These are phyloP conservation scores for Dorcus parallelipipedus DNA, from an alignment of 2,888 invertebrate genomes.

Conservation along the genomic window DNA sequence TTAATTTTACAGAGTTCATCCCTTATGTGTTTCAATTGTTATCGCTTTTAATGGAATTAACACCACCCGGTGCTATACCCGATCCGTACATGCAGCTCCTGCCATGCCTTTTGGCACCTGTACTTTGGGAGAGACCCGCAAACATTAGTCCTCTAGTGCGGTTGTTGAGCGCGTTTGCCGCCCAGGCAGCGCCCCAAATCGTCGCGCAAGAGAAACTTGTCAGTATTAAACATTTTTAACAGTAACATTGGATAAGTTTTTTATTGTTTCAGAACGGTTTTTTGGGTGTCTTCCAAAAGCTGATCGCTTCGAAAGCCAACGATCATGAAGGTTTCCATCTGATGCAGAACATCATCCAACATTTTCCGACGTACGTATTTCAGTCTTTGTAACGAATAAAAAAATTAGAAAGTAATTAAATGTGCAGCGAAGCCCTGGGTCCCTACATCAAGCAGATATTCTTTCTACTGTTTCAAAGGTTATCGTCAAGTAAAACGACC, in stretches of 20 bases:
- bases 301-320: conserved; percentile 91
- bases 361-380: conserved; percentile 71
- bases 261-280: conserved; percentile 63
- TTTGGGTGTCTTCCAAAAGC: conserved; percentile 93
- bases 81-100: conserved; percentile 86
- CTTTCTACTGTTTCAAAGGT: conserved; percentile 86
- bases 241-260: background rate
- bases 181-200: conserved; percentile 67
- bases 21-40: conserved; percentile 98
- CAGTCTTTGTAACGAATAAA: background rate
- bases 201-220: conserved; percentile 69
- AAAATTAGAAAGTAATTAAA: conserved; percentile 3
- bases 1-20: conserved; percentile 78
- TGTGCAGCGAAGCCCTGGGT: conserved; percentile 63
- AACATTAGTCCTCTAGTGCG: conserved; percentile 92
- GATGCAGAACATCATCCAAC: conserved; percentile 79
- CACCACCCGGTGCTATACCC: conserved; percentile 57
- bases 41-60: conserved; percentile 80
- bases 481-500: conserved; percentile 90
- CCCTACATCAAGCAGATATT: conserved; percentile 85
- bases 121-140: conserved; percentile 90
- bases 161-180: conserved; percentile 84
- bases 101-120: conserved; percentile 84
- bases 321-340: conserved; percentile 96
- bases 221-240: conserved; percentile 32